Percentiles rank a stretch among this genome's conserved stretches.
These are phyloP conservation scores for Clarias batrachus DNA, from an alignment of 2,113 vertebrate species.

Conservation along the genomic window DNA sequence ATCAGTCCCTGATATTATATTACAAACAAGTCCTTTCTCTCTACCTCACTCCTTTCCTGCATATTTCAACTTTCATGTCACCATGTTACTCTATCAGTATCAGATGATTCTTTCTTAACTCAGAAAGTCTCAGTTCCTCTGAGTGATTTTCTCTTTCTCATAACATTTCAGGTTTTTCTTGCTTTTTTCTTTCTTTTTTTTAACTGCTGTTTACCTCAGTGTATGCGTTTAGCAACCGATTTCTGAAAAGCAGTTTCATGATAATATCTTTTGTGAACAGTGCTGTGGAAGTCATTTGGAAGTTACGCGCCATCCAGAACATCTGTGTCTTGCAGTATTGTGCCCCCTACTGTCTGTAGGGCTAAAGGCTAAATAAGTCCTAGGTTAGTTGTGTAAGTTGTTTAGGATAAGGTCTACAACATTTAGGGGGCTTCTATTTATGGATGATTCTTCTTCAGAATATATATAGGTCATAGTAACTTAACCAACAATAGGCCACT, in stretches of 20 bases:
- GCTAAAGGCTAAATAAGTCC: neutral
- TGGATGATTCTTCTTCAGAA: no score
- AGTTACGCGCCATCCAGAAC: neutral
- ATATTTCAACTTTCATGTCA: neutral
- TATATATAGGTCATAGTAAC: no score
- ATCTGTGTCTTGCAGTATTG: neutral
- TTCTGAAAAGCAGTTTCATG: neutral
- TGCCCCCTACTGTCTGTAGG: neutral
- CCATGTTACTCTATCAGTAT: neutral
- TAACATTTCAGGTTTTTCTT: neutral
- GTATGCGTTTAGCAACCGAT: neutral
- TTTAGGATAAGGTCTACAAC: neutral
- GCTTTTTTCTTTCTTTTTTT: neutral
- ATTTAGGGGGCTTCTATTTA: neutral
- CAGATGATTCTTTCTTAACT: neutral
- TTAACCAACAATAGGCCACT: no score
- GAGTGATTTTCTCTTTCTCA: neutral
- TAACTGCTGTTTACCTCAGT: neutral
- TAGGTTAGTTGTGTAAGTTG: neutral
- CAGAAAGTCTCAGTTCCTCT: neutral
- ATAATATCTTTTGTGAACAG: neutral
- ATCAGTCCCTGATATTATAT: neutral
- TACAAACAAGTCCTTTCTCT: no score
- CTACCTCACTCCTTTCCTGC: neutral
- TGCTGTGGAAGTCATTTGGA: neutral